These are phyloP conservation scores for Nomada goodeniana DNA, from an alignment of 2,888 invertebrate species.

Conservation along the genomic window DNA sequence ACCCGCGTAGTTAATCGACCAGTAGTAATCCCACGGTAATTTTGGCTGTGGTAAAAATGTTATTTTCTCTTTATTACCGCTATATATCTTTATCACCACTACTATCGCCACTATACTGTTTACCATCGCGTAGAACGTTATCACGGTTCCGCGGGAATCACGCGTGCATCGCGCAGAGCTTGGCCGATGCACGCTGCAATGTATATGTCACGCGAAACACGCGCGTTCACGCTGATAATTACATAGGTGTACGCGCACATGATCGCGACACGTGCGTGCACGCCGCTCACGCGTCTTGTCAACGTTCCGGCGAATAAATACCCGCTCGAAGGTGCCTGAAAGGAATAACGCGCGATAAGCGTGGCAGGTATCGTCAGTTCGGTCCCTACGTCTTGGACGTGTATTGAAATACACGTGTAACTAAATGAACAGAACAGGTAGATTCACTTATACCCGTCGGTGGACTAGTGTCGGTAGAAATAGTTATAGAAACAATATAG, in stretches of 20 bases:
- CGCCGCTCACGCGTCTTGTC: slow-evolving; percentile 55
- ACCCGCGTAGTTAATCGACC: not conserved
- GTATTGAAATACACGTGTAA: no score
- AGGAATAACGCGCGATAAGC: slow-evolving; percentile 66
- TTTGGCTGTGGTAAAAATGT: slow-evolving; percentile 31
- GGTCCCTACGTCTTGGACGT: no score
- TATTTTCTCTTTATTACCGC: slow-evolving; percentile 21
- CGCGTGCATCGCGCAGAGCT: slow-evolving; percentile 68
- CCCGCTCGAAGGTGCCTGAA: slow-evolving; percentile 17
- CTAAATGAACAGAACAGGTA: no score
- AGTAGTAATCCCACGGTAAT: slow-evolving; percentile 38
- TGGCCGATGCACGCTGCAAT: slow-evolving; percentile 11
- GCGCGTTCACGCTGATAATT: slow-evolving; percentile 58
- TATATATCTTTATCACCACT: not conserved
- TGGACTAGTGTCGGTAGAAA: no score
- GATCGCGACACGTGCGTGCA: slow-evolving; percentile 66
- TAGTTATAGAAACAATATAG: no score
- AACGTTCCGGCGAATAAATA: slow-evolving; percentile 56
- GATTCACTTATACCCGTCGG: no score
- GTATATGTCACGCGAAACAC: slow-evolving; percentile 58
- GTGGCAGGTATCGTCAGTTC: no score
- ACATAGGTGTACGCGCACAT: slow-evolving; percentile 44
- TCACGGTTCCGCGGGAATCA: slow-evolving; percentile 63
- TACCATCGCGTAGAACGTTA: slow-evolving; percentile 52
- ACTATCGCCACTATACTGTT: slow-evolving; percentile 4